phyloP scores from a whole-genome alignment of 2,888 invertebrate species.

The Lepidonotus clava region DNA sequence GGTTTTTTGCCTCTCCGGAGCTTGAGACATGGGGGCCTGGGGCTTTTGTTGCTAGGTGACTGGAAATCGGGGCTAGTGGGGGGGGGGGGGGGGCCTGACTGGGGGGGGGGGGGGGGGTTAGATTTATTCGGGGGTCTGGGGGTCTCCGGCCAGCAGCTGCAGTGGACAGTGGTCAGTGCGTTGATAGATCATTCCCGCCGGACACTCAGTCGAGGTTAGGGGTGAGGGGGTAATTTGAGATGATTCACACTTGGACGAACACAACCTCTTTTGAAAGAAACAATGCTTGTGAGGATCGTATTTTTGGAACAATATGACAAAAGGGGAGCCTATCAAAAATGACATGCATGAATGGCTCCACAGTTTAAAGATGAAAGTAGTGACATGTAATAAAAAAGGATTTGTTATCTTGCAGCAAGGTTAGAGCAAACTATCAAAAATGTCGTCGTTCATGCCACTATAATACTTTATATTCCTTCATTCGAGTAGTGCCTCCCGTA shows the following conservation, averaged over 20 bases:
- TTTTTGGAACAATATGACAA: too few relatives aligned
- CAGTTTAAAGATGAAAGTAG: too few relatives aligned
- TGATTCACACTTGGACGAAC: background rate
- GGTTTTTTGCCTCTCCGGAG: background rate
- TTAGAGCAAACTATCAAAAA: too few relatives aligned
- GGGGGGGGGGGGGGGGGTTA: background rate
- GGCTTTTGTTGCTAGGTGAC: slow-evolving; percentile 25
- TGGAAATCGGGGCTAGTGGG: too few relatives aligned
- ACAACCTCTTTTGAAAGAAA: background rate
- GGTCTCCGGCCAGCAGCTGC: background rate
- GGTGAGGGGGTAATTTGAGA: background rate
- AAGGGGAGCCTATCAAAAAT: too few relatives aligned
- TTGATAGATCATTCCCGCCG: slow-evolving; percentile 7
- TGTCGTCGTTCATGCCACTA: too few relatives aligned
- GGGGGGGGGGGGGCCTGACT: background rate
- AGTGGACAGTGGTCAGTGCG: slow-evolving; percentile 21
- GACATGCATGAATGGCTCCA: too few relatives aligned
- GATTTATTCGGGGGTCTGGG: slow-evolving; percentile 19
- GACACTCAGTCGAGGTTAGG: background rate
- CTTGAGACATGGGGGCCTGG: background rate
- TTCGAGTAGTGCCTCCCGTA: too few relatives aligned
- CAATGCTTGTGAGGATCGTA: too few relatives aligned
- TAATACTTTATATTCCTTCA: too few relatives aligned
- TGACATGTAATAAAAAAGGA: too few relatives aligned
- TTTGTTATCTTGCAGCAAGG: too few relatives aligned